These are phyloP conservation scores for Stenotaenia linearis DNA, from an alignment of 2,888 invertebrate species.

Conservation along the genomic window DNA sequence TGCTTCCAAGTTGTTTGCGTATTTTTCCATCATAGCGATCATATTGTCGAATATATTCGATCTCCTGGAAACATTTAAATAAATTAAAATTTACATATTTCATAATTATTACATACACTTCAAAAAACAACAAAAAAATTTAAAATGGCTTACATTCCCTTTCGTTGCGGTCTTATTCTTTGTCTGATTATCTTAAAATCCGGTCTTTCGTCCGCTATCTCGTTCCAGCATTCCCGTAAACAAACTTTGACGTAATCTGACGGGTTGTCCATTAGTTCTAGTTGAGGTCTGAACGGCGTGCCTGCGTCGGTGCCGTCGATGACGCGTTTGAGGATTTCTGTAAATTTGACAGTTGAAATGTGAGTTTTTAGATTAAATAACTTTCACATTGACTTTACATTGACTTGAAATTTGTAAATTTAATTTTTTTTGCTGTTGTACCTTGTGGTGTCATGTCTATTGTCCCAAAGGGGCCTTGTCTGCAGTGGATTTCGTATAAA, in stretches of 20 bases:
- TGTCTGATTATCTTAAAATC: conserved; percentile 50
- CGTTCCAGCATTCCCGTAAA: conserved; percentile 51
- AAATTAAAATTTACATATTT: too few species aligned
- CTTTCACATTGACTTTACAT: not conserved
- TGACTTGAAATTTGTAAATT: too few species aligned
- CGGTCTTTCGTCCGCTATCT: conserved; percentile 49
- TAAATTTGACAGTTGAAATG: too few species aligned
- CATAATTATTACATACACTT: too few species aligned
- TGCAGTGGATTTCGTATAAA: conserved; percentile 58
- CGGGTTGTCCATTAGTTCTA: conserved; percentile 69
- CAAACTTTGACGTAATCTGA: conserved; percentile 41
- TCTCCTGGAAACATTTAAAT: conserved; percentile 68
- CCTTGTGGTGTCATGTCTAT: conserved; percentile 58
- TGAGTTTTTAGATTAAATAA: not conserved
- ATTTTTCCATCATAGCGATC: conserved; percentile 97
- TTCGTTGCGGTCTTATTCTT: conserved; percentile 49
- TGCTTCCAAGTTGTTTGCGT: conserved; percentile 88
- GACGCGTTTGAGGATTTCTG: conserved; percentile 45
- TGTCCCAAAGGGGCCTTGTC: conserved; percentile 49
- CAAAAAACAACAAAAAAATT: too few species aligned
- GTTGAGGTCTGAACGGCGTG: conserved; percentile 60
- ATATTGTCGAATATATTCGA: conserved; percentile 96
- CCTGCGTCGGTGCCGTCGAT: conserved; percentile 36
- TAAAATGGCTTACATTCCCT: conserved; percentile 49
- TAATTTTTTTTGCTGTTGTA: too few species aligned